These are phyloP conservation scores for Zalophus californianus DNA, from an alignment of 2,797 vertebrate species.

Conservation along the genomic window DNA sequence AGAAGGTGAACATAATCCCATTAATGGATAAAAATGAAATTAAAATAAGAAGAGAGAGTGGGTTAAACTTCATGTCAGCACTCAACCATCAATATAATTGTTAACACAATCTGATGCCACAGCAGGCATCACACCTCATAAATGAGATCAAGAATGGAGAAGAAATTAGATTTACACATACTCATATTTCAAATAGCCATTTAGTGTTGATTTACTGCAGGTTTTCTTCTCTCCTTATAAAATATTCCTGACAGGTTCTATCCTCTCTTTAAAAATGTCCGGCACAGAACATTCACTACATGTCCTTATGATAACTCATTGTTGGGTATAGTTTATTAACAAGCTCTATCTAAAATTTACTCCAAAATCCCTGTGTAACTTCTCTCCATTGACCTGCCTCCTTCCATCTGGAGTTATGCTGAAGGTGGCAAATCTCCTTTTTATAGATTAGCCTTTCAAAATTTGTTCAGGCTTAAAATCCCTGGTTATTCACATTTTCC, in stretches of 20 bases:
- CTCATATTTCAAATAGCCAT: slow-evolving; percentile 19
- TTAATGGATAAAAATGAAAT: slow-evolving; percentile 49
- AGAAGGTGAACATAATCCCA: neutral
- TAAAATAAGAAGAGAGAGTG: slow-evolving; percentile 36
- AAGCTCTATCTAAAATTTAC: slow-evolving; percentile 17
- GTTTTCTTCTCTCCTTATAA: neutral
- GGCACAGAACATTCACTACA: neutral
- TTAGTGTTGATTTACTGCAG: slow-evolving; percentile 42
- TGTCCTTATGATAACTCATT: neutral
- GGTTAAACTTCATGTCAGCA: slow-evolving; percentile 28
- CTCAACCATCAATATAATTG: neutral
- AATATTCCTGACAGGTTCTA: slow-evolving; percentile 31
- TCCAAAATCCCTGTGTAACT: neutral
- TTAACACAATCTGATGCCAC: slow-evolving; percentile 9
- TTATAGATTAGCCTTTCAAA: slow-evolving; percentile 29
- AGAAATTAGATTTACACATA: slow-evolving; percentile 61
- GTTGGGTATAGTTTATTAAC: neutral
- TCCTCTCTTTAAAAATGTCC: slow-evolving; percentile 57
- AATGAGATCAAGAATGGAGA: slow-evolving; percentile 59
- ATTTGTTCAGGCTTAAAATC: slow-evolving; percentile 57
- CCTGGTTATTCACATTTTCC: neutral
- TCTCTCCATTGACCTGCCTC: slow-evolving; percentile 17
- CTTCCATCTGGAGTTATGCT: slow-evolving; percentile 20
- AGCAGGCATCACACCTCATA: slow-evolving; percentile 1
- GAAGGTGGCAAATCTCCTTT: slow-evolving; percentile 4